Evolutionary conservation across 2,113 vertebrate genomes (phyloP).

Genomic region (Bothrops jararaca): DNA sequence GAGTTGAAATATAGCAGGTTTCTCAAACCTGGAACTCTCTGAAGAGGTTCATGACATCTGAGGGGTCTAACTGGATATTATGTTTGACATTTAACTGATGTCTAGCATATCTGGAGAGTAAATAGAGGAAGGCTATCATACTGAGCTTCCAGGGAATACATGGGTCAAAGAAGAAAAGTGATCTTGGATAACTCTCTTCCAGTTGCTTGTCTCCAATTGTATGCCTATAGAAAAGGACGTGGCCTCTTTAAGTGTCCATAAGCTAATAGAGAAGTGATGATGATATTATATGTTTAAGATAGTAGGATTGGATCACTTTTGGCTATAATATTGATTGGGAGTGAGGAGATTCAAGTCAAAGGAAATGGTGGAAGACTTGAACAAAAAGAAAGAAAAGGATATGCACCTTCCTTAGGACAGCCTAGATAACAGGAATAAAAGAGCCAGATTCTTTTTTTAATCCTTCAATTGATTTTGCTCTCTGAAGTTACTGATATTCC

Average conservation of each 20-base stretch:
- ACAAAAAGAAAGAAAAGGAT: not conserved
- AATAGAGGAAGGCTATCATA: not conserved
- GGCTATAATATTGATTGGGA: not conserved
- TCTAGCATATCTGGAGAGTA: not conserved
- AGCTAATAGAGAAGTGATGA: not conserved
- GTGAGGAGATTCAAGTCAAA: not conserved
- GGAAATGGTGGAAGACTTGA: not conserved
- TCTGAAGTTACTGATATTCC: not conserved
- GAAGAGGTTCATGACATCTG: not conserved
- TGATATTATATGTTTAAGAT: not conserved
- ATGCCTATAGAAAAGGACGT: not conserved
- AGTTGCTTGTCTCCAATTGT: not conserved
- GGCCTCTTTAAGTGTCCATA: not conserved
- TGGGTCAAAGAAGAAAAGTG: not conserved
- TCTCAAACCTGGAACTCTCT: not conserved
- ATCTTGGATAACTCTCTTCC: not conserved
- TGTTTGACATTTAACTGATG: not conserved
- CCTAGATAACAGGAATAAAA: not conserved
- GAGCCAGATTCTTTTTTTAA: not conserved
- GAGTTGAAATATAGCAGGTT: not conserved
- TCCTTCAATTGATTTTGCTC: not conserved
- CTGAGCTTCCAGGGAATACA: not conserved
- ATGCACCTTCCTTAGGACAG: not conserved
- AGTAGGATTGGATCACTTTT: not conserved
- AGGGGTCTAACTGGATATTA: not conserved